These are phyloP conservation scores for Babyrousa celebensis DNA, from an alignment of 2,797 vertebrate genomes.

Conservation along the genomic window DNA sequence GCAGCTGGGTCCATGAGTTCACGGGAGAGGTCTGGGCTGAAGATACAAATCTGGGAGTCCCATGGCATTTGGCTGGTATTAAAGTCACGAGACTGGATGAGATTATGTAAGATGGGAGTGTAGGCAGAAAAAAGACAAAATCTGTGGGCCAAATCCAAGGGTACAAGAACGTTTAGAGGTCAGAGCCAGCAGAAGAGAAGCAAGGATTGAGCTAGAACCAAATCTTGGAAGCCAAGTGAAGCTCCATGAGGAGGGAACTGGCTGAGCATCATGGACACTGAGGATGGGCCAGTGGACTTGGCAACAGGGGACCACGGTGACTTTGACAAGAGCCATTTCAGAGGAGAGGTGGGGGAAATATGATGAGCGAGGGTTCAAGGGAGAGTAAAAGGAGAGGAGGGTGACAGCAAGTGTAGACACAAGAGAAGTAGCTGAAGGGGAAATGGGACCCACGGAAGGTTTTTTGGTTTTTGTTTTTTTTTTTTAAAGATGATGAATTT, in stretches of 20 bases:
- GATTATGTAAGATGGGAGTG: not conserved
- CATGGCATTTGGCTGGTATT: not conserved
- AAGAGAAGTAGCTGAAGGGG: not conserved
- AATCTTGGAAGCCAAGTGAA: not conserved
- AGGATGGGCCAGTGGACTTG: not conserved
- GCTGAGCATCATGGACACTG: not conserved
- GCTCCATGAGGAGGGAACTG: not conserved
- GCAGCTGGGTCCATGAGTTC: not conserved
- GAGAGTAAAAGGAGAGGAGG: conserved; percentile 30
- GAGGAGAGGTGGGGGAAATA: not conserved
- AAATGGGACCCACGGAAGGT: not conserved
- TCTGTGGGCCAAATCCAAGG: not conserved
- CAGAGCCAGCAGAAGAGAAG: not conserved
- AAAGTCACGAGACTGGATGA: not conserved
- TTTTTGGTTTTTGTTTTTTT: too few relatives aligned
- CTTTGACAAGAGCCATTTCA: conserved; percentile 18
- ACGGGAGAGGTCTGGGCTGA: not conserved
- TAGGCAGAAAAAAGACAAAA: not conserved
- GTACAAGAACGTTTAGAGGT: not conserved
- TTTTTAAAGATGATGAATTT: not conserved
- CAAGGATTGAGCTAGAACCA: not conserved
- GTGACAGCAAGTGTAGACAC: not conserved
- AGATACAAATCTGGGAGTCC: conserved; percentile 10
- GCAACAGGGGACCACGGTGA: not conserved
- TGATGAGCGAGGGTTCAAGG: not conserved